Evolutionary conservation across 2,113 vertebrate genomes (phyloP).

Genomic region (Eonycteris spelaea): DNA sequence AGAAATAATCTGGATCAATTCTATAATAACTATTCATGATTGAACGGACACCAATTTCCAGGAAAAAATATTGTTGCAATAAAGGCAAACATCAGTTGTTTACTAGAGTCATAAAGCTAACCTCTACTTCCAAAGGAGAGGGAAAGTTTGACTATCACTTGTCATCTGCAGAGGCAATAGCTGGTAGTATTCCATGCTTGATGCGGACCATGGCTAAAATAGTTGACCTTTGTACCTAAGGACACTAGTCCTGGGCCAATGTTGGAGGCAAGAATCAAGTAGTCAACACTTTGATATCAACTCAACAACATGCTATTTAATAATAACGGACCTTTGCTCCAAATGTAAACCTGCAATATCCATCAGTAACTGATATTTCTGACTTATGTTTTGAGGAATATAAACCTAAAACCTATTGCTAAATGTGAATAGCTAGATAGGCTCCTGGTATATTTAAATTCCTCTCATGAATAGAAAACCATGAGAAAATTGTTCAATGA

Average conservation of each 20-base stretch:
- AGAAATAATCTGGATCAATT: background rate
- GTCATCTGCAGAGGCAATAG: background rate
- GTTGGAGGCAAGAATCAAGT: background rate
- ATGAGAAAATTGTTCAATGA: background rate
- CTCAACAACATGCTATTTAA: background rate
- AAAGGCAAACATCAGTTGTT: background rate
- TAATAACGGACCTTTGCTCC: background rate
- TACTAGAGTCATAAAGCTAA: background rate
- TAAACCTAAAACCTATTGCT: background rate
- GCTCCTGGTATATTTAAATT: background rate
- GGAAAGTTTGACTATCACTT: background rate
- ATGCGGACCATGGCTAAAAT: background rate
- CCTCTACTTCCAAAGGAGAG: background rate
- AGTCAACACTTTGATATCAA: background rate
- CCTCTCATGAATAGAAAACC: background rate
- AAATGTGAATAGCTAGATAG: background rate
- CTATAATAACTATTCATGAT: background rate
- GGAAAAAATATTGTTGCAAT: background rate
- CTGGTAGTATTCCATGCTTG: background rate
- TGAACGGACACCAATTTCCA: background rate
- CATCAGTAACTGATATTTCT: background rate
- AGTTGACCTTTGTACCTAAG: background rate
- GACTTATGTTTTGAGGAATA: background rate
- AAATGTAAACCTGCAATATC: background rate
- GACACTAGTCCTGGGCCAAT: background rate